Conservation (phyloP, 1,140 invertebrate species). For the Papilio polyxenes region DNA sequence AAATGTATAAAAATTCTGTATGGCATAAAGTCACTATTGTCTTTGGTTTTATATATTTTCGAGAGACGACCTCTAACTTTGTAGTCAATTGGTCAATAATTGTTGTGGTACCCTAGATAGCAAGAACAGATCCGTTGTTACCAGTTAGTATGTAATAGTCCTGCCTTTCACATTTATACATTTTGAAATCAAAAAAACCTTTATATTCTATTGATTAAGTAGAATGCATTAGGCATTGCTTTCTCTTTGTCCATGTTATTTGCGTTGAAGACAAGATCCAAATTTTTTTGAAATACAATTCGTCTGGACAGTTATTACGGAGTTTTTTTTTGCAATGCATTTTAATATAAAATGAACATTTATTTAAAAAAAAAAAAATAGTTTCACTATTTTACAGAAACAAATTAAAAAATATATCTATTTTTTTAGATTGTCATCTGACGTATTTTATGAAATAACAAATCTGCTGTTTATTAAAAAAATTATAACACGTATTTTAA, state of each 20-base stretch:
- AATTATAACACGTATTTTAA: too few species aligned
- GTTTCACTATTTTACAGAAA: too few species aligned
- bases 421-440: too few species aligned
- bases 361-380: neutral
- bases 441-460: too few species aligned
- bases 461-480: too few species aligned
- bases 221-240: slow-evolving; percentile 20
- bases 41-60: slow-evolving; percentile 40
- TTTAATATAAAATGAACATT: neutral
- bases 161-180: slow-evolving; percentile 39
- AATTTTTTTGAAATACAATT: neutral
- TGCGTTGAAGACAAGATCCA: neutral
- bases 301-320: neutral
- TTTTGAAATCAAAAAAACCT: slow-evolving; percentile 8
- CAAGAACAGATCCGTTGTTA: slow-evolving; percentile 62
- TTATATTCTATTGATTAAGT: slow-evolving; percentile 12
- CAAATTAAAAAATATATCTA: too few species aligned
- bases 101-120: slow-evolving; percentile 57
- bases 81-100: slow-evolving; percentile 66
- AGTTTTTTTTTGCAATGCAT: neutral
- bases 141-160: slow-evolving; percentile 59
- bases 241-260: neutral
- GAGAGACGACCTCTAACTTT: slow-evolving; percentile 40
- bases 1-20: neutral
- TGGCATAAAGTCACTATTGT: neutral